Evolutionary conservation across 2,797 vertebrate species (phyloP).

Genomic region (Synaphobranchus kaupii): DNA sequence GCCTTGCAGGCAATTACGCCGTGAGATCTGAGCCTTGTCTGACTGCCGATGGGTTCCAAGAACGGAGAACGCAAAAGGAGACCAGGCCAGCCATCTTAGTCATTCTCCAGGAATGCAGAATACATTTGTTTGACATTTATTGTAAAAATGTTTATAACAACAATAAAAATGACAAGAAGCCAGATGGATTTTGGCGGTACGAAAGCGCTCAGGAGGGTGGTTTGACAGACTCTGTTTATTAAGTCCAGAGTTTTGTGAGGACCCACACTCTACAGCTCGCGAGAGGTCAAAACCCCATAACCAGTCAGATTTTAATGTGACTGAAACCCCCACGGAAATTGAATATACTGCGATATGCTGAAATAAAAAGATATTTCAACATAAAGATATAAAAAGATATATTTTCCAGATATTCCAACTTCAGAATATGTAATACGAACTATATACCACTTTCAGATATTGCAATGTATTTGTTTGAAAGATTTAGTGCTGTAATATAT

Average conservation of each 20-base stretch:
- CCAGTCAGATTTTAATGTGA: neutral
- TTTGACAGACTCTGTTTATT: neutral
- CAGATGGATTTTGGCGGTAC: neutral
- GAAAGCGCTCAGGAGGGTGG: neutral
- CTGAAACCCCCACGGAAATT: neutral
- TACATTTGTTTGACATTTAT: neutral
- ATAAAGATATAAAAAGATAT: no score
- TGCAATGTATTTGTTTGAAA: no score
- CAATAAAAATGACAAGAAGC: neutral
- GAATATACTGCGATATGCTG: neutral
- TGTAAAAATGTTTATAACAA: neutral
- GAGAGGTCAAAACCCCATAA: neutral
- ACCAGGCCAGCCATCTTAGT: no score
- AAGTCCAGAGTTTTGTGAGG: neutral
- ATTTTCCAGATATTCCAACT: no score
- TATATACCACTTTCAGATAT: no score
- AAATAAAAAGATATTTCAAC: no score
- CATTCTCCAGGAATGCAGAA: no score
- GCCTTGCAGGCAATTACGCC: neutral
- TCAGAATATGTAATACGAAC: no score
- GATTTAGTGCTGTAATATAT: no score
- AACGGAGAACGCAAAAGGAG: neutral
- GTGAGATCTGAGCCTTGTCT: neutral
- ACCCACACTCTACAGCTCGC: neutral
- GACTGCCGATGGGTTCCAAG: neutral